Percentiles rank a stretch among this genome's conserved stretches.
These are phyloP conservation scores for Rhynchotus rufescens DNA, from an alignment of 2,797 vertebrate species.

Conservation along the genomic window DNA sequence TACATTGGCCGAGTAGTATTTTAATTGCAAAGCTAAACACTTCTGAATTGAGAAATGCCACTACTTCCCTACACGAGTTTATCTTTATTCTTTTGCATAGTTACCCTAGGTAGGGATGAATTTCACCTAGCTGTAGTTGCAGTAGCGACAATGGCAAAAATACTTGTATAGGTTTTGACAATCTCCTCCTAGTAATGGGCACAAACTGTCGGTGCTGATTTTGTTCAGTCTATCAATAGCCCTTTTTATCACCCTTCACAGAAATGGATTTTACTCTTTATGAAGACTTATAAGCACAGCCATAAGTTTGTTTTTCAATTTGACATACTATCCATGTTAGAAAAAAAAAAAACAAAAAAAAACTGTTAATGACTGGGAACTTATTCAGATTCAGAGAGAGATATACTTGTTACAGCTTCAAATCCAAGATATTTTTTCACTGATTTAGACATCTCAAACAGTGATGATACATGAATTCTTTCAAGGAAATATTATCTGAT, in stretches of 20 bases:
- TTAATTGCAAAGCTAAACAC: background rate
- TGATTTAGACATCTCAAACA: background rate
- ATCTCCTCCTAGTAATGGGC: background rate
- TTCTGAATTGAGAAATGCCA: background rate
- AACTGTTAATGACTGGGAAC: background rate
- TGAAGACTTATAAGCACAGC: background rate
- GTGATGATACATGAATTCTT: too few relatives aligned
- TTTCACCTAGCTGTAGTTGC: background rate
- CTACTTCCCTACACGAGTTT: background rate
- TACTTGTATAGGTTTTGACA: rapidly evolving
- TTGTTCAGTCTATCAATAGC: background rate
- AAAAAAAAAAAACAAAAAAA: background rate
- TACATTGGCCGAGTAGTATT: background rate
- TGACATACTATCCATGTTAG: background rate
- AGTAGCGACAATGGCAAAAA: background rate
- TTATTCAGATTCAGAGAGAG: background rate
- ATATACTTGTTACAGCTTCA: background rate
- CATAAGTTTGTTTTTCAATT: background rate
- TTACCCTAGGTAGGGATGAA: background rate
- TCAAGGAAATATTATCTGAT: too few relatives aligned
- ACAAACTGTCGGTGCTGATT: background rate
- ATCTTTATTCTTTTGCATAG: background rate
- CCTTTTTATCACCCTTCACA: background rate
- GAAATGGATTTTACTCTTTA: background rate
- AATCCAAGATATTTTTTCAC: background rate